Evolutionary conservation across 1,140 invertebrate species (phyloP).

Genomic region (Parapsyche elsis): DNA sequence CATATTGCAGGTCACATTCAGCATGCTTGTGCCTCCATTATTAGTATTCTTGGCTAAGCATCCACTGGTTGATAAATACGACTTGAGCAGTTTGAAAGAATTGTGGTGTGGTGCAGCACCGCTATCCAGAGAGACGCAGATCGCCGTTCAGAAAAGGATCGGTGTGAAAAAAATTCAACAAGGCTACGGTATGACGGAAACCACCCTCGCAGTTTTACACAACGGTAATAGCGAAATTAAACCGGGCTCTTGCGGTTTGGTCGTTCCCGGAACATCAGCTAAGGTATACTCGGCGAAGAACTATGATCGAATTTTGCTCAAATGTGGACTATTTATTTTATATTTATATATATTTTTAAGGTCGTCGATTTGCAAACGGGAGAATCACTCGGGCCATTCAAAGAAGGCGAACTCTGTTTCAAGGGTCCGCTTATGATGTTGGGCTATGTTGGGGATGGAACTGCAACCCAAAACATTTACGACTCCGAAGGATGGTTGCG

Average conservation of each 20-base stretch:
- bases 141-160: constrained; percentile 61
- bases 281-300: constrained; percentile 55
- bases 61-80: constrained; percentile 61
- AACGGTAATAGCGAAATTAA: constrained; percentile 56
- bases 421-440: constrained; percentile 72
- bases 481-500: constrained; percentile 80
- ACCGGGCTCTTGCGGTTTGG: constrained; percentile 55
- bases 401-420: constrained; percentile 72
- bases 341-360: constrained; percentile 45
- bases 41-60: constrained; percentile 65
- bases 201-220: constrained; percentile 61
- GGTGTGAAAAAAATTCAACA: constrained; percentile 62
- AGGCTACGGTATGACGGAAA: constrained; percentile 69
- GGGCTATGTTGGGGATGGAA: constrained; percentile 73
- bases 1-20: constrained; percentile 14
- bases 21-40: constrained; percentile 60
- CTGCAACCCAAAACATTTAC: constrained; percentile 74
- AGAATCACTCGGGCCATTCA: constrained; percentile 66
- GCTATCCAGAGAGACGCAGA: constrained; percentile 61
- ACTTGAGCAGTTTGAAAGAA: constrained; percentile 61
- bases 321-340: constrained; percentile 17
- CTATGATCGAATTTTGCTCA: neutral
- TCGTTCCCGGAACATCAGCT: constrained; percentile 56
- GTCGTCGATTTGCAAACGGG: constrained; percentile 69
- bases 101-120: constrained; percentile 68